Conservation (phyloP, 2,797 vertebrate species). For the Artibeus jamaicensis region DNA sequence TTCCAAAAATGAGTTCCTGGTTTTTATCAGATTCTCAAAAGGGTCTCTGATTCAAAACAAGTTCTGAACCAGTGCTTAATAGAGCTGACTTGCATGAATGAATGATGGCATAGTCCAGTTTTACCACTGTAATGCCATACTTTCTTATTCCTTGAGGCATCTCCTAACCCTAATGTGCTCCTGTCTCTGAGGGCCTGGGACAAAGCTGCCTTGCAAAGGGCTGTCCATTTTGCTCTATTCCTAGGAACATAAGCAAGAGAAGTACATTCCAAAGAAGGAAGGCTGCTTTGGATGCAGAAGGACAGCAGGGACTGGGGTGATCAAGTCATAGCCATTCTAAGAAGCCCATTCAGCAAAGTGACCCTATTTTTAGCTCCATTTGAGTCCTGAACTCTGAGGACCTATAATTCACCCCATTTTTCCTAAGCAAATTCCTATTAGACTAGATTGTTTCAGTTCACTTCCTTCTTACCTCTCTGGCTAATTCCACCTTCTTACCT, state of each 20-base stretch:
- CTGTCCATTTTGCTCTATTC: constrained; percentile 25
- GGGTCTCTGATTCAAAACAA: not conserved
- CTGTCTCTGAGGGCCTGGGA: not conserved
- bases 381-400: not conserved
- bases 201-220: not conserved
- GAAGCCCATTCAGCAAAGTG: constrained; percentile 11
- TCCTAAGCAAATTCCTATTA: constrained; percentile 16
- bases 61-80: not conserved
- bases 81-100: not conserved
- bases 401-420: not conserved
- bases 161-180: not conserved
- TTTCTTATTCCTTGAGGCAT: not conserved
- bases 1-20: constrained; percentile 16
- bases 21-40: constrained; percentile 40
- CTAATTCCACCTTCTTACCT: constrained; percentile 41
- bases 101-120: not conserved
- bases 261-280: not conserved
- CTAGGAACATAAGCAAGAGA: constrained; percentile 6
- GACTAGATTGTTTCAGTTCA: not conserved
- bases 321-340: not conserved
- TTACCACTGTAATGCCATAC: not conserved
- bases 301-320: not conserved
- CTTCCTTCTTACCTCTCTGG: constrained; percentile 40
- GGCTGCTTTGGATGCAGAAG: not conserved
- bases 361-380: not conserved